Evolutionary conservation across 1,140 invertebrate genomes (phyloP), one percentile per base, ranked within the genome.

Genomic region (Sinonovacula constricta): DNA sequence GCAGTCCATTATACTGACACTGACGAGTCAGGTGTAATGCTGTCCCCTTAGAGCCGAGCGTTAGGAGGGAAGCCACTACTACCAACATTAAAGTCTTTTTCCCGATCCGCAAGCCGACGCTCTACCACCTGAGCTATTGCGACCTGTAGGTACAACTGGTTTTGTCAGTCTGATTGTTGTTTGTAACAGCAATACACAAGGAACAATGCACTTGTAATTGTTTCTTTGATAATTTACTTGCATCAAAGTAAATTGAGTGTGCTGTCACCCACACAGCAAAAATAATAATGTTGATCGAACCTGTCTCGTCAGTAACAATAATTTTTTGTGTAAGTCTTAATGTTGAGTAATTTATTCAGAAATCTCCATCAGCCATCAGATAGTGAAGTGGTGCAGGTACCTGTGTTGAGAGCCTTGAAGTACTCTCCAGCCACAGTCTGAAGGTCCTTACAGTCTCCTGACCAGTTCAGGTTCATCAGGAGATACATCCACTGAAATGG

Each of bases 401-500:
- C 70, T 30, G 30, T 74, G 15, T 18, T 31, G 62, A 28, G 28
- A 22, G 65, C 39, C 30, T 66, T 63, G 39, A 65, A 66, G 45
- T 33, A 75, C 10, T 14, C 39, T 39, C 66, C 45, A 28, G 71
- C 53, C 28, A 39, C 71, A 45, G 56, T 66, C 0, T 57, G 60
- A 12, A 75, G 28, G 26, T 75, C 62, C 33, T 75, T 75, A 18
- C 24, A 56, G 26, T 65, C 60, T 15, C 71, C 71, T 36, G 45
- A 56, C 71, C 71, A 75, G 22, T 45, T 31, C 30, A 31, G 60
- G 39, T 56, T 75, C 0, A 66, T 30, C 15, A 31, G 39, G 28
- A 75, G 31, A 54, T 56, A 75, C 15, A 75, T 66, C 71, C 71
- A 75, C 71, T 75, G 34, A 5, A 62, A 62, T n/a, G n/a, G 24